Base-by-base conservation (phyloP, 2,888 invertebrate species). In the Agriopis aurantiaria region DNA sequence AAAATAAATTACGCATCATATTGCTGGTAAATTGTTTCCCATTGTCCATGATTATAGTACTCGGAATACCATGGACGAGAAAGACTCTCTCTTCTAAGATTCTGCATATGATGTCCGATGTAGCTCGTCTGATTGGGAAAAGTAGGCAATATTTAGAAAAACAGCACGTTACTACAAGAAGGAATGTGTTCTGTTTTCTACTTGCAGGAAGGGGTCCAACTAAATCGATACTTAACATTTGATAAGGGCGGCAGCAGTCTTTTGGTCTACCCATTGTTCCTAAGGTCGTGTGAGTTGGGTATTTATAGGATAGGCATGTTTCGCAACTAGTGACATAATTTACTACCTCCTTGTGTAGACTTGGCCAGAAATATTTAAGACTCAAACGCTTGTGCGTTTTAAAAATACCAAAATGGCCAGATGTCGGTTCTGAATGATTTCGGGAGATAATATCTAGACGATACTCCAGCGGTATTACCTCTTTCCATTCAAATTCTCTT, bases 1-100 rank as follows among this genome's bases (percentile, higher is more conserved):
- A n/a, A 8, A 49, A 49, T 14, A 49, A 7, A 14, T 49, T 49
- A 49, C 49, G 49, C 49, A 49, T 49, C 5, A 49, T 14, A n/a
- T 49, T 49, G 11, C 49, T 49, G 4, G 49, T 49, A 11, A 46
- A 46, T 10, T 46, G 46, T 46, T 46, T 46, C 11, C 46, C 46
- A 46, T 46, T 46, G 11, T 49, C 49, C 49, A 49, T 49, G n/a
- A 49, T 49, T 7, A 49, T 49, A 49, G 49, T 49, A 14, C 49
- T 49, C n/a, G 49, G 49, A 49, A 49, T n/a, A 4, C 49, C 49
- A 49, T 49, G 49, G 6, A 49, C 49, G 11, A 49, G 49, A 14
- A 49, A 49, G 8, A 49, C n/a, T 11, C 14, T 49, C 8, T 49
- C 49, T 49, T 49, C 49, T 8, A 49, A n/a, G n/a, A 49, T 49